A percentile compares a stretch with the other conserved stretches of the same genome.
Conservation (phyloP, 2,888 invertebrate genomes). For the Sussaba pulchella region DNA sequence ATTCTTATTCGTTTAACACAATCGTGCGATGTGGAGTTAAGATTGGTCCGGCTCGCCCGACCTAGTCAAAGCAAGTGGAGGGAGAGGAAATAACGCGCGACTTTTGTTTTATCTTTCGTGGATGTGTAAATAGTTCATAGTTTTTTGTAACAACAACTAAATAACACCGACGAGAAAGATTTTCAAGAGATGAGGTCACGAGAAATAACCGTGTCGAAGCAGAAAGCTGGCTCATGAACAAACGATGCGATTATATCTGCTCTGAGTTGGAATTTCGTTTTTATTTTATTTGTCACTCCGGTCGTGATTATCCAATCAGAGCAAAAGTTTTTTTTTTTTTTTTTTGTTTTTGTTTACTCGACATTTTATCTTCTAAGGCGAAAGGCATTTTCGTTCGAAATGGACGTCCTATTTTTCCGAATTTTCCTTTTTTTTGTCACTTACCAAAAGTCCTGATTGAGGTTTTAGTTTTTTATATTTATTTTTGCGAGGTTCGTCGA, state of each 20-base stretch:
- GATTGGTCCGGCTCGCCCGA: slow-evolving; percentile 46
- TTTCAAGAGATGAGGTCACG: slow-evolving; percentile 13
- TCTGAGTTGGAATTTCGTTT: slow-evolving; percentile 5
- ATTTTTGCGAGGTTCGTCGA: slow-evolving; percentile 19
- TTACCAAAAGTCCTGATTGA: not conserved
- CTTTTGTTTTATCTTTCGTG: slow-evolving; percentile 65
- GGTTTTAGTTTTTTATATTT: not conserved
- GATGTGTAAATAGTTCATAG: slow-evolving; percentile 75
- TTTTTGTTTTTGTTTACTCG: slow-evolving; percentile 29
- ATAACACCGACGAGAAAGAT: slow-evolving; percentile 49
- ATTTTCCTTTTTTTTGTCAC: slow-evolving; percentile 31
- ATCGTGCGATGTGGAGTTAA: slow-evolving; percentile 37
- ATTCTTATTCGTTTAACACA: slow-evolving; percentile 2
- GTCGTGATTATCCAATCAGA: slow-evolving; percentile 46
- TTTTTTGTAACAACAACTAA: slow-evolving; percentile 75
- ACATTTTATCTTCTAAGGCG: slow-evolving; percentile 19
- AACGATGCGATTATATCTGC: slow-evolving; percentile 29
- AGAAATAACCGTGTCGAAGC: slow-evolving; percentile 28
- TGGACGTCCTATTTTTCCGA: slow-evolving; percentile 27
- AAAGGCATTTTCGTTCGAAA: slow-evolving; percentile 31
- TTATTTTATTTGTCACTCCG: slow-evolving; percentile 5
- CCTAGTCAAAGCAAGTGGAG: slow-evolving; percentile 44
- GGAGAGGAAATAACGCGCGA: slow-evolving; percentile 46
- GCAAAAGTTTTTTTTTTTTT: slow-evolving; percentile 25
- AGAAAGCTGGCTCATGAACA: slow-evolving; percentile 32